phyloP scores from a whole-genome alignment of 1,140 invertebrate genomes.

The Drosophila auraria region DNA sequence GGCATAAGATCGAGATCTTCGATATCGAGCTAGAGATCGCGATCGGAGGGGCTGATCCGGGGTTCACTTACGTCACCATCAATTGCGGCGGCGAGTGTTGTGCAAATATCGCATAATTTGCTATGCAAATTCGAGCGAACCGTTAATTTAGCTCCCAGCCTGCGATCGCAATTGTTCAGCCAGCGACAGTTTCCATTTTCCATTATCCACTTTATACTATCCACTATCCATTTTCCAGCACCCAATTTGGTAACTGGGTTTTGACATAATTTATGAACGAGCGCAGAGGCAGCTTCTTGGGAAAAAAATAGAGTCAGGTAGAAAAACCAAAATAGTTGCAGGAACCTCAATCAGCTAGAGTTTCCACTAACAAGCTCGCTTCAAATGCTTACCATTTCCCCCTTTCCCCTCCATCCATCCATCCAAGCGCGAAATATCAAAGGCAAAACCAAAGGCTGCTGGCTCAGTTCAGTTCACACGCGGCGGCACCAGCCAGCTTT shows the following conservation, averaged over 20 bases:
- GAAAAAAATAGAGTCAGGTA: conserved; percentile 5
- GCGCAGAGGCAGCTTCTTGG: conserved; percentile 31
- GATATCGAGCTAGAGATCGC: background rate
- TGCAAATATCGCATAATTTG: conserved; percentile 83
- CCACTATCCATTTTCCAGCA: conserved; percentile 45
- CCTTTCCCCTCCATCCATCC: background rate
- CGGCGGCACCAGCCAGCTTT: conserved; percentile 48
- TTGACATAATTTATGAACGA: conserved; percentile 76
- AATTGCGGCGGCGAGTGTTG: conserved; percentile 54
- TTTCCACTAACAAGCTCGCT: conserved; percentile 72
- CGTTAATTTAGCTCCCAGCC: conserved; percentile 70
- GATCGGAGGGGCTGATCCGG: conserved; percentile 20
- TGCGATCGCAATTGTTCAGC: conserved; percentile 60
- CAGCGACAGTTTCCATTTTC: conserved; percentile 61
- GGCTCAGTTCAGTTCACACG: conserved; percentile 77
- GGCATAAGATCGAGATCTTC: conserved; percentile 27
- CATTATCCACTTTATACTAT: conserved; percentile 9
- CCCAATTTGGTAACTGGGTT: conserved; percentile 83
- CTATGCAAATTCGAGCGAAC: conserved; percentile 78
- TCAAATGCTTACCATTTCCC: conserved; percentile 22
- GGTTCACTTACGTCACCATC: conserved; percentile 53
- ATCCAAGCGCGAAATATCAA: conserved; percentile 69
- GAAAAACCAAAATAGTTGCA: conserved; percentile 53
- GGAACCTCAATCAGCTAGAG: conserved; percentile 72
- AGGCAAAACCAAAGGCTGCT: conserved; percentile 48